These are phyloP conservation scores for Nomia melanderi DNA, from an alignment of 1,140 invertebrate genomes.

Conservation along the genomic window DNA sequence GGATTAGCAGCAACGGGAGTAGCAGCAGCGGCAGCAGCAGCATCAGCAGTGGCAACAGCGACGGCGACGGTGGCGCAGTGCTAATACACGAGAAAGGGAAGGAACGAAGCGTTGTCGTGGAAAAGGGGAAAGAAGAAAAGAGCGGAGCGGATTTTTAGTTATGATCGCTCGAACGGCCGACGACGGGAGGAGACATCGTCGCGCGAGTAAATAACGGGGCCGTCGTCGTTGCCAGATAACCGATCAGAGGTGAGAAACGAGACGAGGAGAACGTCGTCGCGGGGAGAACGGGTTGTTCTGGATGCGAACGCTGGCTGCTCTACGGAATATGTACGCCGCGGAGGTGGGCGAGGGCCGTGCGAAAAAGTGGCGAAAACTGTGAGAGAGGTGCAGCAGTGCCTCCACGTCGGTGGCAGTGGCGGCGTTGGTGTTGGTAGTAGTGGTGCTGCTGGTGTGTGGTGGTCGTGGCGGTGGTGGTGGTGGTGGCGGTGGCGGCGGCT, in stretches of 20 bases:
- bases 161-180: constrained; percentile 16
- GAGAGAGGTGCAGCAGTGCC: constrained; percentile 48
- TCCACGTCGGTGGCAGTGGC: constrained; percentile 48
- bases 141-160: no score
- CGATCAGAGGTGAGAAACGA: neutral
- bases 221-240: constrained; percentile 8
- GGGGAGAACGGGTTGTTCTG: no score
- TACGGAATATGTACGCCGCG: constrained; percentile 51
- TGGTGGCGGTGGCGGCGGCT: constrained; percentile 20
- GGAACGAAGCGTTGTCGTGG: no score
- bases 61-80: constrained; percentile 7
- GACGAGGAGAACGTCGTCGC: neutral
- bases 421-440: constrained; percentile 22
- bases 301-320: constrained; percentile 27
- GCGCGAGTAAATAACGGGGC: constrained; percentile 44
- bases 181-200: neutral
- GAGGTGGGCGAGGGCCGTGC: constrained; percentile 41
- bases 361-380: constrained; percentile 61
- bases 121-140: neutral
- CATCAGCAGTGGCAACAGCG: constrained; percentile 6
- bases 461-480: constrained; percentile 20
- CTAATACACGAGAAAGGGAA: constrained; percentile 16
- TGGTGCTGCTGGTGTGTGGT: constrained; percentile 29
- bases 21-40: constrained; percentile 13
- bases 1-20: constrained; percentile 25